phyloP scores from a whole-genome alignment of 2,113 vertebrate genomes.

The Heteronetta atricapilla region DNA sequence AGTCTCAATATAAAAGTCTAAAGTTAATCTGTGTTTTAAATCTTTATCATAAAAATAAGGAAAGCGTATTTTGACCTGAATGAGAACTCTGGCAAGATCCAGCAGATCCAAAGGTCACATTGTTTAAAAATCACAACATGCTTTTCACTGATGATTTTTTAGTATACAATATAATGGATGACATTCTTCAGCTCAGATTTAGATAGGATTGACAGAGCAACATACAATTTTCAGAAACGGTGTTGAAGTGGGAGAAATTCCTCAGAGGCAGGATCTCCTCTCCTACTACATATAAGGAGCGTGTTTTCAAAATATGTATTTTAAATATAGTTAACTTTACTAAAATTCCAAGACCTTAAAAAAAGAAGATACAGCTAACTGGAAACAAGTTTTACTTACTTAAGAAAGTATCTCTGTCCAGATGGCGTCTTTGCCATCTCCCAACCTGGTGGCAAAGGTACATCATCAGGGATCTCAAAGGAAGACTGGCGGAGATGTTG shows the following conservation, averaged over 20 bases:
- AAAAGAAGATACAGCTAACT: not conserved
- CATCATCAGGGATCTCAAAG: slow-evolving; percentile 94
- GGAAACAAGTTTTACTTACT: slow-evolving; percentile 83
- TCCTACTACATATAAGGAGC: not conserved
- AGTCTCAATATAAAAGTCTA: not conserved
- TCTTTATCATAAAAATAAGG: not conserved
- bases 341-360: not conserved
- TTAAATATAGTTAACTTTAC: not conserved
- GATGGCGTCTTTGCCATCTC: slow-evolving; percentile 98
- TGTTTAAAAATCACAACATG: not conserved
- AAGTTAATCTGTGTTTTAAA: not conserved
- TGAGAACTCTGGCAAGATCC: not conserved
- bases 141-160: not conserved
- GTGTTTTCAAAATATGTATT: not conserved
- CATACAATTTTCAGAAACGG: not conserved
- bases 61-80: not conserved
- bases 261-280: not conserved
- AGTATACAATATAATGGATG: not conserved
- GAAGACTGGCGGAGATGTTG: slow-evolving; percentile 98
- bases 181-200: not conserved
- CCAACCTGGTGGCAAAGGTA: slow-evolving; percentile 94
- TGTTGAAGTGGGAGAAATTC: not conserved
- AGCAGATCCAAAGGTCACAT: not conserved
- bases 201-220: not conserved
- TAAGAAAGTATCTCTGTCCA: slow-evolving; percentile 98